Evolutionary conservation across 1,140 invertebrate genomes (phyloP).

Genomic region (Conopomorpha cramerella): DNA sequence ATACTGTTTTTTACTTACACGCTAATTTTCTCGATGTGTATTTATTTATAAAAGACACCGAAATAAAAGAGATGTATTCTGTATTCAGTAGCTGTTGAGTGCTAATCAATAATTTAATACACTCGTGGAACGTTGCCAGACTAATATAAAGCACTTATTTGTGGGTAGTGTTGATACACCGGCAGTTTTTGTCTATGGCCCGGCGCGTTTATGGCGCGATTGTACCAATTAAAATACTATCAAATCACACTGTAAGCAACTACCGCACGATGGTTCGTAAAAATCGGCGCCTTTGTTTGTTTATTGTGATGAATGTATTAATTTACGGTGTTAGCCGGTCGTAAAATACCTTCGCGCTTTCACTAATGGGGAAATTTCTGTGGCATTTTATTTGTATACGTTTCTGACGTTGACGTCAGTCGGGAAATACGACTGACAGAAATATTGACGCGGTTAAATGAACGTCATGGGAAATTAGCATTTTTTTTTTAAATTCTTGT

Average conservation of each 20-base stretch:
- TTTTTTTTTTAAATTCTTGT: too few relatives aligned
- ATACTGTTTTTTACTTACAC: slow-evolving; percentile 52
- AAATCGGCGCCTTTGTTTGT: slow-evolving; percentile 33
- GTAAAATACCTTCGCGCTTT: not conserved
- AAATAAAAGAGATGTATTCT: slow-evolving; percentile 42
- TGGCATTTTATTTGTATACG: too few relatives aligned
- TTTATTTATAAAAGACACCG: slow-evolving; percentile 46
- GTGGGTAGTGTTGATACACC: slow-evolving; percentile 28
- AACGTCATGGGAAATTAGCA: too few relatives aligned
- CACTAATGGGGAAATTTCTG: too few relatives aligned
- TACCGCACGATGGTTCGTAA: slow-evolving; percentile 46
- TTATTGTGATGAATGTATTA: slow-evolving; percentile 53
- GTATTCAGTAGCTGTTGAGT: slow-evolving; percentile 48
- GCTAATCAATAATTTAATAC: slow-evolving; percentile 52
- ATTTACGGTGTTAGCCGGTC: too few relatives aligned
- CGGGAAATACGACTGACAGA: too few relatives aligned
- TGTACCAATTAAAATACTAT: slow-evolving; percentile 55
- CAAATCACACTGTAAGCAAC: slow-evolving; percentile 33
- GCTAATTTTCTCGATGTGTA: slow-evolving; percentile 50
- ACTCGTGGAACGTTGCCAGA: too few relatives aligned
- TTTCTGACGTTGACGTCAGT: too few relatives aligned
- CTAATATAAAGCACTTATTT: slow-evolving; percentile 24
- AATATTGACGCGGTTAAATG: too few relatives aligned
- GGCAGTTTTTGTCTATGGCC: slow-evolving; percentile 32
- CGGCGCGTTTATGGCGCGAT: slow-evolving; percentile 34